A percentile compares a stretch with the other conserved stretches of the same genome.
Evolutionary conservation across 2,113 vertebrate genomes (phyloP).

Genomic region (Notothenia rossii): DNA sequence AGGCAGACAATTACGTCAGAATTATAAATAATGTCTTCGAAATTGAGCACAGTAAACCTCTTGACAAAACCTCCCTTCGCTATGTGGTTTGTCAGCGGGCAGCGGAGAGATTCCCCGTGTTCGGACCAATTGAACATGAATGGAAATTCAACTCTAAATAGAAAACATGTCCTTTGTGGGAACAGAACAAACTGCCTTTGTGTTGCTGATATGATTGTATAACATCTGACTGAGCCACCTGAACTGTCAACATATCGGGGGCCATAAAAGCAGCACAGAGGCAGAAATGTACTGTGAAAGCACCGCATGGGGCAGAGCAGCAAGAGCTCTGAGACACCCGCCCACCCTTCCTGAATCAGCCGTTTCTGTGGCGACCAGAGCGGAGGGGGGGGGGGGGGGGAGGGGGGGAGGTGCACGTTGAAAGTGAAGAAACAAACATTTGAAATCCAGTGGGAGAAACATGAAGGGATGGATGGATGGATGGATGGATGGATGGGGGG

Average conservation of each 20-base stretch:
- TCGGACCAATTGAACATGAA: conserved; percentile 31
- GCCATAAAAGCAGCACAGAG: conserved; percentile 72
- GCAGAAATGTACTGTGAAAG: conserved; percentile 79
- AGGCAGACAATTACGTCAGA: conserved; percentile 28
- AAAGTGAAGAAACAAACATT: conserved; percentile 77
- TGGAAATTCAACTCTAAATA: conserved; percentile 21
- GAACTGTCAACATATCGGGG: conserved; percentile 70
- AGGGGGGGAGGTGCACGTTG: conserved; percentile 52
- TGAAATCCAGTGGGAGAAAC: conserved; percentile 64
- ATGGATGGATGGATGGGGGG: conserved; percentile 40
- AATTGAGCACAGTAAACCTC: conserved; percentile 19
- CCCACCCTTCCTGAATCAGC: conserved; percentile 83
- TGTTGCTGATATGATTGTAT: conserved; percentile 56
- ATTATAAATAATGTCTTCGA: conserved; percentile 24
- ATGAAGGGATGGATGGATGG: conserved; percentile 25
- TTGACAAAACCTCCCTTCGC: not conserved
- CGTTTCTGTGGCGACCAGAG: conserved; percentile 83
- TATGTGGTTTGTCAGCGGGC: not conserved
- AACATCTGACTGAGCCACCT: conserved; percentile 74
- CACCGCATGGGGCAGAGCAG: conserved; percentile 81
- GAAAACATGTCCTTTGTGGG: conserved; percentile 30
- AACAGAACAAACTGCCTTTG: conserved; percentile 57
- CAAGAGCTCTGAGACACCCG: conserved; percentile 77
- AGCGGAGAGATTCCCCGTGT: conserved; percentile 17
- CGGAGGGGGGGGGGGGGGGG: conserved; percentile 48